Evolutionary conservation across 2,888 invertebrate genomes (phyloP).

Genomic region (Cyclophora albipunctata): DNA sequence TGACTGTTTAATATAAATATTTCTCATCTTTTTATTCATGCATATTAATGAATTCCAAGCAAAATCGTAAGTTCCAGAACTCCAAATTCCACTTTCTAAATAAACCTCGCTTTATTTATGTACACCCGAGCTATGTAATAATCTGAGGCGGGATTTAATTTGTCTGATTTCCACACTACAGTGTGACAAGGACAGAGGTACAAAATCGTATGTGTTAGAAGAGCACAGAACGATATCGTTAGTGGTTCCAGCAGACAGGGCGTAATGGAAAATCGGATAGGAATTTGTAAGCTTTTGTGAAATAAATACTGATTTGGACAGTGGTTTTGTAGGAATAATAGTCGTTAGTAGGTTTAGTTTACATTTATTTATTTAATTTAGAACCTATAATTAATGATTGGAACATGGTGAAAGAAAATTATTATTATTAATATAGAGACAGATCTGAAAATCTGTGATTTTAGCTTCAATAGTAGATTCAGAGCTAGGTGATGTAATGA

Average conservation of each 20-base stretch:
- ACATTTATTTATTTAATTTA: neutral
- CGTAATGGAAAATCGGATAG: constrained; percentile 54
- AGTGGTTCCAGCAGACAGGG: constrained; percentile 51
- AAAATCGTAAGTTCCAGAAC: no score
- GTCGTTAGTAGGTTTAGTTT: constrained; percentile 10
- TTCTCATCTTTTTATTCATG: no score
- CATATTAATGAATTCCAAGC: no score
- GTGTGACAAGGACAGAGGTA: constrained; percentile 34
- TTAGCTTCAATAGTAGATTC: no score
- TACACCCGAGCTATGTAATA: constrained; percentile 83
- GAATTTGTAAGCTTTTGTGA: constrained; percentile 12
- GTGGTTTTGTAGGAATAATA: constrained; percentile 27
- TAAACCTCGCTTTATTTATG: constrained; percentile 64
- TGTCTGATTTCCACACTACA: constrained; percentile 81
- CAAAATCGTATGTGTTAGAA: constrained; percentile 18
- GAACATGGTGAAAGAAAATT: no score
- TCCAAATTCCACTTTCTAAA: no score
- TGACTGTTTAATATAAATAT: no score
- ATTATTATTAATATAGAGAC: no score
- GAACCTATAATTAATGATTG: no score
- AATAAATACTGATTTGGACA: constrained; percentile 27
- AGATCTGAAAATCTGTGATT: no score
- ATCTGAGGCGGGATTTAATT: constrained; percentile 83
- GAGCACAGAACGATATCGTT: constrained; percentile 43
- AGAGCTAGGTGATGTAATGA: no score